These are phyloP conservation scores for Laupala kohalensis DNA, from an alignment of 1,140 invertebrate genomes.

Conservation along the genomic window DNA sequence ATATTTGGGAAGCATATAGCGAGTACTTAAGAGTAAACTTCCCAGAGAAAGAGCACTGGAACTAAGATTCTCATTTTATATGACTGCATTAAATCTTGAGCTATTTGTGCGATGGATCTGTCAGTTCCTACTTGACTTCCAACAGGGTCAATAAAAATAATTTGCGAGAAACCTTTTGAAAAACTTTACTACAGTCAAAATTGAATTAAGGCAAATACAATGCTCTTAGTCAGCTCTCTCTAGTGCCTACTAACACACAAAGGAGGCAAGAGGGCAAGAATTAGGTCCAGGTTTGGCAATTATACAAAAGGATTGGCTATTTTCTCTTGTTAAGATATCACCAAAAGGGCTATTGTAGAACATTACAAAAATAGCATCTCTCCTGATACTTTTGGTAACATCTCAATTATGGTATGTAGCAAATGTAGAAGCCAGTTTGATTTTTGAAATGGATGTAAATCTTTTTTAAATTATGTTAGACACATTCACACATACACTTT, in stretches of 20 bases:
- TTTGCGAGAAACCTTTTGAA: slow-evolving; percentile 5
- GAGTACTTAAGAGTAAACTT: too few species aligned
- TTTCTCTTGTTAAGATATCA: slow-evolving; percentile 7
- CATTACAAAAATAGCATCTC: slow-evolving; percentile 18
- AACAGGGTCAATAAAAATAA: neutral
- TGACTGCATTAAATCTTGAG: too few species aligned
- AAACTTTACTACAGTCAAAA: slow-evolving; percentile 16
- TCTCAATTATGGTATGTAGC: neutral
- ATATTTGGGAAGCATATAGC: too few species aligned
- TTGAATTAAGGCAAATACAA: slow-evolving; percentile 12
- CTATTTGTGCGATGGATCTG: too few species aligned
- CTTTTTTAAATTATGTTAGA: neutral
- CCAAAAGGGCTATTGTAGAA: slow-evolving; percentile 18
- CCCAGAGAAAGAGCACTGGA: too few species aligned
- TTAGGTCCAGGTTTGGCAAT: neutral
- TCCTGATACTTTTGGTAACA: slow-evolving; percentile 15
- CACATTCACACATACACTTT: neutral
- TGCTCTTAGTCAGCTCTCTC: slow-evolving; percentile 1
- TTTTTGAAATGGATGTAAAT: neutral
- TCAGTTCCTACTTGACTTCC: too few species aligned
- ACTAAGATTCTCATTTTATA: too few species aligned
- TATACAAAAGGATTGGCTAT: neutral
- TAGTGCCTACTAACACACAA: slow-evolving; percentile 13
- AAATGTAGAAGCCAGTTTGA: neutral
- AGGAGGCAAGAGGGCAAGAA: neutral